Evolutionary conservation across 92 coral and sea anemone species (phyloP), one percentile per base, ranked within the genome.

Genomic region (Meandrina meandrites): DNA sequence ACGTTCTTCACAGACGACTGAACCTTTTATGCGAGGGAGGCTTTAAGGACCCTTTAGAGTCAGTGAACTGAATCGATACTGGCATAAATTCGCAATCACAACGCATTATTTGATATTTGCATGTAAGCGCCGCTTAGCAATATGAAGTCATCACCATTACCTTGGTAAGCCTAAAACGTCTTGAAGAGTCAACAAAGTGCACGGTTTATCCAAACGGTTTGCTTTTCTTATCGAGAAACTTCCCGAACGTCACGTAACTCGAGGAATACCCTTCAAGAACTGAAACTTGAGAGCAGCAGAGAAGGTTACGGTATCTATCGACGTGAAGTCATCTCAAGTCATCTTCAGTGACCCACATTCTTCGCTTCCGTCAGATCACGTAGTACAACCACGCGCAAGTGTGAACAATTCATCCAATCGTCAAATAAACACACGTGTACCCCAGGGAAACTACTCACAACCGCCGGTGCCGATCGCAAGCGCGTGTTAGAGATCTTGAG

Each of bases 371-470:
- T 76, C 1, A 72, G 22, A 31, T 8, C 22, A 36, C 16, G 24
- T 42, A 6, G n/a, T n/a, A n/a, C n/a, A 42, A 22, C 30, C 24
- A n/a, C 28, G 68, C 37, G 42, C 21, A 13, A 32, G 48, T 17
- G 70, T 11, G 71, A 58, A 34, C 32, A 28, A 9, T 50, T 77
- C 48, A 34, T 22, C 27, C 13, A 28, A 22, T 51, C 50, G 4
- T 80, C 79, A 56, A 56, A 56, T n/a, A 53, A 31, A 13, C 24
- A 84, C 80, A 74, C 80, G 47, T 74, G 87, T 21, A 15, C 78
- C 76, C 78, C 1, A 35, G 78, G 78, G 30, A 57, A 19, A 37
- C 36, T 22, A 13, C 21, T 34, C 71, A 32, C 47, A 31, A 58
- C 72, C 4, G 19, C 1, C n/a, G 18, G 9, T 16, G 4, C 71